Base-by-base conservation (phyloP, 1,140 invertebrate species). In the Choristoneura fumiferana region DNA sequence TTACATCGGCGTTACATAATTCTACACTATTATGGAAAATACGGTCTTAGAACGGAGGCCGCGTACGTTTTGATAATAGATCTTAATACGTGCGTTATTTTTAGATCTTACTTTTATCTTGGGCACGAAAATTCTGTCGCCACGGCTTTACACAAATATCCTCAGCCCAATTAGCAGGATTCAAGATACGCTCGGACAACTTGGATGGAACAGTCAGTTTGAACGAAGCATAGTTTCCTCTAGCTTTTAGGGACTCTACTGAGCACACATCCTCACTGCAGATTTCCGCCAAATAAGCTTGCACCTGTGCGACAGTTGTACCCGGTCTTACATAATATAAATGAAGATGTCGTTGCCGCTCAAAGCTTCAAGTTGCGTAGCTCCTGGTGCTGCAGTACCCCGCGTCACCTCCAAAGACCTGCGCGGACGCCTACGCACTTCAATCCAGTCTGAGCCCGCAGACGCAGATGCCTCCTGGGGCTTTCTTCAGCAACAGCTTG, bases 201-300 rank as follows among this genome's bases (percentile, higher is more conserved):
- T 18, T 52, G 8, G 15, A 8, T 8, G 45, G 45, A n/a, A 22
- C 29, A n/a, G 15, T 22, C 10, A 57, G 9, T 57, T 57, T 57
- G 29, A 57, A 57, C 8, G 54, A 57, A 29, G 54, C 54, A 43
- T 57, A 57, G 1, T 29, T 29, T 8, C 54, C 54, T 13, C 54
- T 37, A 8, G 54, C 8, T 29, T 40, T 57, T 4, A 57, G 37
- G 6, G 8, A 4, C 35, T 57, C 37, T 10, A 57, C 54, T 13
- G 17, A 40, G 38, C 37, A 22, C 4, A 33, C 13, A 29, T 37
- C 18, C 10, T 29, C 18, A 5, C 33, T n/a, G 8, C 17, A 33
- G 14, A 57, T 43, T 10, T 6, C 8, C 12, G 4, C 9, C 17
- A 57, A 18, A 40, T 57, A 17, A 4, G 15, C 37, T 4, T 5